Evolutionary conservation across 2,888 invertebrate genomes (phyloP).

Genomic region (Drosophila anomalata): DNA sequence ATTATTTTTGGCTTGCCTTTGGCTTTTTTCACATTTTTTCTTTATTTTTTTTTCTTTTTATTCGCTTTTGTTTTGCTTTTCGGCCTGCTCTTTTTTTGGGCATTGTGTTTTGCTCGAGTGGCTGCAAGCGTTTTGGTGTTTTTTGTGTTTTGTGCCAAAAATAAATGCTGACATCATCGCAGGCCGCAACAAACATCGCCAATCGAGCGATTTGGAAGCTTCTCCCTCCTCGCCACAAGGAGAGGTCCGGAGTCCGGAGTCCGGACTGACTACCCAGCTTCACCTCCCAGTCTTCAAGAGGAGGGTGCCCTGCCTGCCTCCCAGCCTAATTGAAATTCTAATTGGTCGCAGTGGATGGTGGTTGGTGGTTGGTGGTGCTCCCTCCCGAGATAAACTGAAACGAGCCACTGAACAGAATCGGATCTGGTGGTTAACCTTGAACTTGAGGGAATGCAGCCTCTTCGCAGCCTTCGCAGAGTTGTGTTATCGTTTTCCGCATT

Average conservation of each 20-base stretch:
- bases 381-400: background rate
- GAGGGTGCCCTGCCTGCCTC: constrained; percentile 19
- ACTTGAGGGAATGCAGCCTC: constrained; percentile 44
- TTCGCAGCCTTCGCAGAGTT: constrained; percentile 2
- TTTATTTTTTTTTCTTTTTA: constrained; percentile 8
- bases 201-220: constrained; percentile 32
- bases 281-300: constrained; percentile 4
- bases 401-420: constrained; percentile 3
- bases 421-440: constrained; percentile 59
- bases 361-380: background rate
- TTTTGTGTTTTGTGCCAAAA: constrained; percentile 62
- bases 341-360: constrained; percentile 33
- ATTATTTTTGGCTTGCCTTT: constrained; percentile 66
- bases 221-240: constrained; percentile 11
- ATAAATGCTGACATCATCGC: constrained; percentile 75
- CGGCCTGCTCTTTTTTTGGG: constrained; percentile 46
- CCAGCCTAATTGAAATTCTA: constrained; percentile 54
- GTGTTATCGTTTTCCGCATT: constrained; percentile 3
- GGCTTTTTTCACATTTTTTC: constrained; percentile 21
- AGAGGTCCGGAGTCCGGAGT: background rate
- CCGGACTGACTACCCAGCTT: no score
- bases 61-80: constrained; percentile 43
- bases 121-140: constrained; percentile 44
- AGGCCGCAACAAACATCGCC: constrained; percentile 55
- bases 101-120: constrained; percentile 45